Percentiles rank a stretch among this genome's conserved stretches.
Evolutionary conservation across 2,888 invertebrate genomes (phyloP).

Genomic region (Psylliodes chrysocephalus): DNA sequence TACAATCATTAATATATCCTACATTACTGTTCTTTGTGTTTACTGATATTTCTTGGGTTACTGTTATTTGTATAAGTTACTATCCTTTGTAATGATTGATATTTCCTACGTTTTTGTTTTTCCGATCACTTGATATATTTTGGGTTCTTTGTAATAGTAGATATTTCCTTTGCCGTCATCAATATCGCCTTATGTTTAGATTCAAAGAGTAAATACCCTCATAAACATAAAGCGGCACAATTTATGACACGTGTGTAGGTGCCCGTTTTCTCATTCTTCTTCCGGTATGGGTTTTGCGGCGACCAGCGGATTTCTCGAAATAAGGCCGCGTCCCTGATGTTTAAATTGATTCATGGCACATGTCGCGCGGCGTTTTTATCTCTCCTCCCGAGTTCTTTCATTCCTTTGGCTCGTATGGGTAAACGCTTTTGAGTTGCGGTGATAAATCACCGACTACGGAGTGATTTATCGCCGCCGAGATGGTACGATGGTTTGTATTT

Average conservation of each 20-base stretch:
- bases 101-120: background rate
- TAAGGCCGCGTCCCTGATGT: slow-evolving; percentile 26
- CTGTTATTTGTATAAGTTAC: background rate
- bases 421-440: slow-evolving; percentile 18
- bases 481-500: slow-evolving; percentile 34
- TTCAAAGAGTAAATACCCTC: background rate
- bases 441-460: slow-evolving; percentile 27
- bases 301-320: slow-evolving; percentile 11
- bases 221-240: background rate
- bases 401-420: slow-evolving; percentile 19
- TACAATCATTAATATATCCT: background rate
- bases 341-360: slow-evolving; percentile 29
- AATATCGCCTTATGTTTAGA: background rate
- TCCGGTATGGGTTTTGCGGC: slow-evolving; percentile 4
- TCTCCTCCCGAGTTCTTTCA: background rate
- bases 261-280: background rate
- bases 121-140: background rate
- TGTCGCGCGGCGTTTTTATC: slow-evolving; percentile 20
- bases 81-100: background rate
- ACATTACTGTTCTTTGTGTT: background rate
- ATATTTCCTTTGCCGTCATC: background rate
- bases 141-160: background rate
- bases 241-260: background rate
- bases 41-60: background rate
- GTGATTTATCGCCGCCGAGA: slow-evolving; percentile 22